phyloP scores from a whole-genome alignment of 2,797 vertebrate genomes.

The Amniataba percoides region DNA sequence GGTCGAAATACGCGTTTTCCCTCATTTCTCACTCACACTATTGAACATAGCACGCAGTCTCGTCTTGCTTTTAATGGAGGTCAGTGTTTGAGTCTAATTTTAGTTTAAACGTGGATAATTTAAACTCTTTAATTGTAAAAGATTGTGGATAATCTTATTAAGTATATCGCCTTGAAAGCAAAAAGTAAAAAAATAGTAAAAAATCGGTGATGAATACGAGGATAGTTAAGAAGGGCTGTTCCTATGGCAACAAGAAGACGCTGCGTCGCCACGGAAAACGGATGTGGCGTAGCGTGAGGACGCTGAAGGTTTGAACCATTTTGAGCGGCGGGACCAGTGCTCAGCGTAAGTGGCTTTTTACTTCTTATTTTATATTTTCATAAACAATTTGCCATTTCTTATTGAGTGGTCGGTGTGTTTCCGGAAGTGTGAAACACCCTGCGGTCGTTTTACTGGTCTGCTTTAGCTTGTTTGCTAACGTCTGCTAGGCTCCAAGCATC shows the following conservation, averaged over 20 bases:
- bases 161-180: not conserved
- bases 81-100: too few relatives aligned
- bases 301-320: slow-evolving; percentile 77
- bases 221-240: slow-evolving; percentile 18
- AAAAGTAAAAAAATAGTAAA: not conserved
- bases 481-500: not conserved
- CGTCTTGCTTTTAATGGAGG: too few relatives aligned
- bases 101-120: too few relatives aligned
- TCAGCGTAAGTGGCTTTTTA: slow-evolving; percentile 27
- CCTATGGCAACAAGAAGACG: slow-evolving; percentile 71
- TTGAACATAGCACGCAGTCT: not conserved
- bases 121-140: not conserved
- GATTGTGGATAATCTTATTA: too few relatives aligned
- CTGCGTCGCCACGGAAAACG: slow-evolving; percentile 63
- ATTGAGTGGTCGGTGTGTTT: rapidly evolving
- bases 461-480: slow-evolving; percentile 47
- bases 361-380: not conserved
- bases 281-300: slow-evolving; percentile 70
- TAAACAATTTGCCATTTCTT: rapidly evolving
- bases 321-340: slow-evolving; percentile 64
- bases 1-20: not conserved
- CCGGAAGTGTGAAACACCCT: not conserved
- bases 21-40: not conserved
- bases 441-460: not conserved
- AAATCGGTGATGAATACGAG: too few relatives aligned